These are phyloP conservation scores for Thamnophis sirtalis DNA, from an alignment of 2,113 vertebrate species.

Conservation along the genomic window DNA sequence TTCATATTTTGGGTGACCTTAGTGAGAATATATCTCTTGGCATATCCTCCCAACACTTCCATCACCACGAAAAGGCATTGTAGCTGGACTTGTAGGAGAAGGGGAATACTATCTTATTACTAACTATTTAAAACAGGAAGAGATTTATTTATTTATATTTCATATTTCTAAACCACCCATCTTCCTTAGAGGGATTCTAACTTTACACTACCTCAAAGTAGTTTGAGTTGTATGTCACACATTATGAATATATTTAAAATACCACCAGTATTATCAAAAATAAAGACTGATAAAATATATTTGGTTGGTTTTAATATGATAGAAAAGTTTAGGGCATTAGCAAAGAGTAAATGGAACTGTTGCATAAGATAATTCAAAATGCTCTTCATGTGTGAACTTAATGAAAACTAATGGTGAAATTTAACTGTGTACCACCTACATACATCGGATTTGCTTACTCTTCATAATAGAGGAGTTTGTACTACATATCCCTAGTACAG, in stretches of 20 bases:
- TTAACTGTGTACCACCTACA: not conserved
- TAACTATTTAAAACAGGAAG: not conserved
- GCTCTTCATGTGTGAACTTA: not conserved
- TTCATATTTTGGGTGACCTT: not conserved
- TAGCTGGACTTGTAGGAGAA: not conserved
- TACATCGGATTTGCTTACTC: not conserved
- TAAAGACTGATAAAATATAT: not conserved
- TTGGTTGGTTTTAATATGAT: not conserved
- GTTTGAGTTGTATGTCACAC: not conserved
- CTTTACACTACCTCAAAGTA: not conserved
- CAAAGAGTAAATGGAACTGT: not conserved
- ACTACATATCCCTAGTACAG: not conserved
- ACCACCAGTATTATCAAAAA: not conserved
- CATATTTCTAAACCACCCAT: too few species aligned
- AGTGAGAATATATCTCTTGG: not conserved
- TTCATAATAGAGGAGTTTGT: not conserved
- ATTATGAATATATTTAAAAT: not conserved
- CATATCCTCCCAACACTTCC: not conserved
- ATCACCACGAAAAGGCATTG: not conserved
- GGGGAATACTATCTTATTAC: not conserved
- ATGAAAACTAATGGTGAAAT: not conserved
- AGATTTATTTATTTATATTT: not conserved
- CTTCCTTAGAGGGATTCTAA: not conserved
- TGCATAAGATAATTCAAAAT: not conserved
- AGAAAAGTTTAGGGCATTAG: not conserved